phyloP scores from a whole-genome alignment of 2,113 vertebrate genomes.

The Proteles cristata region DNA sequence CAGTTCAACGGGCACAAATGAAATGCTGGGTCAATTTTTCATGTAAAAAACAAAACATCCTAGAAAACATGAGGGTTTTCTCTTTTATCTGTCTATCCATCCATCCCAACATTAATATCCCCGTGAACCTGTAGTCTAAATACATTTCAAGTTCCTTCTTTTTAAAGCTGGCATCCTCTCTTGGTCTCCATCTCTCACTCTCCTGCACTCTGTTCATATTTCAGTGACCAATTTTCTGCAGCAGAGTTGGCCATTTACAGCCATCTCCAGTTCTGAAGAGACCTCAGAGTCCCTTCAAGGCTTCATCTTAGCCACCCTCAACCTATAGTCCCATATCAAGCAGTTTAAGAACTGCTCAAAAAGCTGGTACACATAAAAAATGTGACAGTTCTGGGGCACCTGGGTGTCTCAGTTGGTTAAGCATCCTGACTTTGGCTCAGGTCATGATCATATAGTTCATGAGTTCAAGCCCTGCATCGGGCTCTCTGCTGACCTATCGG shows the following conservation, averaged over 20 bases:
- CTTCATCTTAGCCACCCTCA: neutral
- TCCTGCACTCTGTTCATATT: neutral
- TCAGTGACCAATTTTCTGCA: neutral
- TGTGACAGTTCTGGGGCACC: neutral
- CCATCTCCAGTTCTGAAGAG: neutral
- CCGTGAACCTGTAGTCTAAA: conserved; percentile 22
- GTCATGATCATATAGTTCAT: no score
- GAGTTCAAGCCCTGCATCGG: no score
- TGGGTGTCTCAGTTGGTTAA: no score
- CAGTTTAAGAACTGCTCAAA: conserved; percentile 34
- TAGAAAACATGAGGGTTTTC: neutral
- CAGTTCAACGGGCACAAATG: conserved; percentile 69
- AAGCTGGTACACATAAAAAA: neutral
- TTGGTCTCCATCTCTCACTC: neutral
- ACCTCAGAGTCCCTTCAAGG: conserved; percentile 23
- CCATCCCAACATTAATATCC: neutral
- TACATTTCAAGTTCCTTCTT: neutral
- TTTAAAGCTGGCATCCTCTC: neutral
- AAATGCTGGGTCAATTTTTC: conserved; percentile 73
- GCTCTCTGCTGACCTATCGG: no score
- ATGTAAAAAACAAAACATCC: conserved; percentile 59
- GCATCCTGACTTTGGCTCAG: no score
- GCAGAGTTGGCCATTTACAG: neutral
- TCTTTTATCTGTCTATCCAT: neutral
- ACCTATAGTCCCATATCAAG: neutral